phyloP scores from a whole-genome alignment of 2,888 invertebrate genomes.

The Pollenia labialis region DNA sequence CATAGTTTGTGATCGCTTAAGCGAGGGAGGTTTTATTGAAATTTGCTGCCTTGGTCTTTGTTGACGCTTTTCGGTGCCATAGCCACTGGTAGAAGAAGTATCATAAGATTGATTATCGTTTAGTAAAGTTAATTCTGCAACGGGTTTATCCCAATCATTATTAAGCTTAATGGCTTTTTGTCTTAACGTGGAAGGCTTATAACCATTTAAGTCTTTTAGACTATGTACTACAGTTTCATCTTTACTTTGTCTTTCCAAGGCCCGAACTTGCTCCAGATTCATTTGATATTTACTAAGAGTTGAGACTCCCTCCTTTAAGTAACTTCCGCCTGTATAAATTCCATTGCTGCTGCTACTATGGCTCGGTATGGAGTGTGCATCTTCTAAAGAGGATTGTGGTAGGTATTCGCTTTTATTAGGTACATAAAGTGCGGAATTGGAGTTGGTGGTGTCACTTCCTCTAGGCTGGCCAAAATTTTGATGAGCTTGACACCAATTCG shows the following conservation, averaged over 20 bases:
- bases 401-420: slow-evolving; percentile 42
- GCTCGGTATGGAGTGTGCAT: slow-evolving; percentile 1
- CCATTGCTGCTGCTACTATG: slow-evolving; percentile 28
- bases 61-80: slow-evolving; percentile 72
- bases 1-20: slow-evolving; percentile 83
- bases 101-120: slow-evolving; percentile 68
- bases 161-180: slow-evolving; percentile 85
- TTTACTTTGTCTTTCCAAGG: slow-evolving; percentile 84
- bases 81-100: slow-evolving; percentile 3
- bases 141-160: slow-evolving; percentile 86
- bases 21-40: slow-evolving; percentile 79
- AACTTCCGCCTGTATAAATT: slow-evolving; percentile 76
- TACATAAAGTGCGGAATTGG: slow-evolving; percentile 43
- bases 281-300: slow-evolving; percentile 87
- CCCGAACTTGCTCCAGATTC: slow-evolving; percentile 85
- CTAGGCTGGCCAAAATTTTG: slow-evolving; percentile 73
- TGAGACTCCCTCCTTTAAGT: slow-evolving; percentile 81
- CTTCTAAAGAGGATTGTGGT: slow-evolving; percentile 30
- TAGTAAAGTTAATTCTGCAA: slow-evolving; percentile 69
- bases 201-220: slow-evolving; percentile 87
- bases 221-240: slow-evolving; percentile 84
- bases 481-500: slow-evolving; percentile 92
- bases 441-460: slow-evolving; percentile 3
- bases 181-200: slow-evolving; percentile 86
- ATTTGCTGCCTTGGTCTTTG: slow-evolving; percentile 81